A percentile compares a stretch with the other conserved stretches of the same genome.
Evolutionary conservation across 2,113 vertebrate genomes (phyloP).

Genomic region (Suricata suricatta): DNA sequence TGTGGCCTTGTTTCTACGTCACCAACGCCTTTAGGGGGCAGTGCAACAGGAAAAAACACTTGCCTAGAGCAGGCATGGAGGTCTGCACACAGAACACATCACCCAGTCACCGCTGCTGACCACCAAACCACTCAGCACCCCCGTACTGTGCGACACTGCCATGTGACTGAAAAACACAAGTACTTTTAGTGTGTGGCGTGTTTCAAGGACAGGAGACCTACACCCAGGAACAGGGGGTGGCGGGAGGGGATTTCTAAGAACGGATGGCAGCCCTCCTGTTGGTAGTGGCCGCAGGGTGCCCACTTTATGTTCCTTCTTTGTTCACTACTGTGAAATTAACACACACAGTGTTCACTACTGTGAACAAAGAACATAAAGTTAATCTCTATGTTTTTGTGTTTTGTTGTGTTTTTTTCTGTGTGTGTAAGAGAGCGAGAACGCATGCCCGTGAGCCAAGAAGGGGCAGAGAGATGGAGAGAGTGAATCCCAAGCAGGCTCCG

Average conservation of each 20-base stretch:
- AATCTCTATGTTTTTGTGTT: neutral
- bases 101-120: rapidly evolving
- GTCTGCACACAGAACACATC: rapidly evolving
- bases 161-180: neutral
- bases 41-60: neutral
- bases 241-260: neutral
- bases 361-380: too few relatives aligned
- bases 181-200: neutral
- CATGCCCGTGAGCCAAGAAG: too few relatives aligned
- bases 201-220: neutral
- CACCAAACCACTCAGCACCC: neutral
- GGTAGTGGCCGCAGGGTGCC: neutral
- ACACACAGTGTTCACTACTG: too few relatives aligned
- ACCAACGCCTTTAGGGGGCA: slow-evolving; percentile 8
- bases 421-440: too few relatives aligned
- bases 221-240: neutral
- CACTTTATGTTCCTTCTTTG: neutral
- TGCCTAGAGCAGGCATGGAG: rapidly evolving
- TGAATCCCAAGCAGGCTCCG: too few relatives aligned
- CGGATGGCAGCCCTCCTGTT: neutral
- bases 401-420: too few relatives aligned
- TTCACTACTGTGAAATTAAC: too few relatives aligned
- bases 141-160: neutral
- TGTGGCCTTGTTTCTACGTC: neutral
- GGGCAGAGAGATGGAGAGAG: too few relatives aligned